These are phyloP conservation scores for Lepidocyrtoides sp. DNA, from an alignment of 2,888 invertebrate species.

Conservation along the genomic window DNA sequence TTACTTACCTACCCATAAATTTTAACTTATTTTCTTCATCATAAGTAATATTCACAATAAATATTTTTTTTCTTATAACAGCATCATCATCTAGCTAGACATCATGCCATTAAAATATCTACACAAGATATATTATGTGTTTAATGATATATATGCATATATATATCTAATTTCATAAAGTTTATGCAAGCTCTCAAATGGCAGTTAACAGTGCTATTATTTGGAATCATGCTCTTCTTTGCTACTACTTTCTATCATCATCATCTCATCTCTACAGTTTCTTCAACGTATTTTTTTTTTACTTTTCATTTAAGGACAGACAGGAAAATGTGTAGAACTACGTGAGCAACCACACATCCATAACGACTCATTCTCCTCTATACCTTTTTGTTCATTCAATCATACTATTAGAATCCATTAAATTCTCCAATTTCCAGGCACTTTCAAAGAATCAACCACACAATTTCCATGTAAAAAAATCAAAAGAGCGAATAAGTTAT, in stretches of 20 bases:
- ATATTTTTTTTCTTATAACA: conserved; percentile 8
- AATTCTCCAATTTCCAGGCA: conserved; percentile 73
- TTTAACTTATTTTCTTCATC: conserved; percentile 52
- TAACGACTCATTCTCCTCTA: conserved; percentile 11
- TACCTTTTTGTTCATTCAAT: conserved; percentile 73
- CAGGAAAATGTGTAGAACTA: neutral
- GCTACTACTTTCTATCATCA: neutral
- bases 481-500: conserved; percentile 58
- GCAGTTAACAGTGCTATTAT: conserved; percentile 28
- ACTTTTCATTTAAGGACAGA: neutral
- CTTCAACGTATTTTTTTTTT: neutral
- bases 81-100: neutral
- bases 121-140: conserved; percentile 6
- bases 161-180: neutral
- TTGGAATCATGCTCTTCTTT: conserved; percentile 62
- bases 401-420: conserved; percentile 79
- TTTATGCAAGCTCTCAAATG: neutral
- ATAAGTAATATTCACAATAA: conserved; percentile 68
- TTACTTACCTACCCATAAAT: conserved; percentile 36
- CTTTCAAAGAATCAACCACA: conserved; percentile 72
- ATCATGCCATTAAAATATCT: neutral
- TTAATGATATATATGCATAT: neutral
- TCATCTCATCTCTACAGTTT: neutral
- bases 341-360: neutral
- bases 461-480: conserved; percentile 80